Evolutionary conservation across 2,113 vertebrate genomes (phyloP), one percentile per base, ranked within the genome.

Genomic region (Salvator merianae): DNA sequence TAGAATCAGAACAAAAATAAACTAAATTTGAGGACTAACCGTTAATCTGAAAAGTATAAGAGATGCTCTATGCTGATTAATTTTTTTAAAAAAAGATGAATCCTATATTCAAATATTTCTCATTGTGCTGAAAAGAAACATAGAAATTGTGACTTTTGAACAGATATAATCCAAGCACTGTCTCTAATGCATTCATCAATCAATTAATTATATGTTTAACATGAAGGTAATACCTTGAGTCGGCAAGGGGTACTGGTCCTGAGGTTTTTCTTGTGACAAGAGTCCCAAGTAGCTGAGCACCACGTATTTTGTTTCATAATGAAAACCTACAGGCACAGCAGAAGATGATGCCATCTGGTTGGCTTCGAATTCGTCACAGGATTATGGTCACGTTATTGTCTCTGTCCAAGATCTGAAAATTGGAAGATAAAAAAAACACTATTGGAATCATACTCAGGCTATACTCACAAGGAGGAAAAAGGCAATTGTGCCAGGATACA

Each of bases 281-380:
- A 97, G 94, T 87, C 97, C 96, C 95, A 99, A 93, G 94, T 98
- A 99, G 95, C 95, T 97, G 93, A 99, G 98, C 90, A 99, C 96
- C 43, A 98, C 95, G 22, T 97, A 98, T 88, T 97, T 97, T 88
- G 98, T 99, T 95, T 99, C 98, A 90, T 97, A 99, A 93, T 97
- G 97, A 91, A 99, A 99, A 92, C 97, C 97, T 92, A 95, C 96
- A 96, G 98, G 97, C 97, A 98, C 94, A 34, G 95, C 87, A 93
- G 94, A 43, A 72, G 94, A 93, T 83, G 96, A 94, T 93, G 96
- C 96, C 96, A 97, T 97, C 24, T 78, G 92, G 75, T 36, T 91
- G 86, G 76, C 90, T 76, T 78, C 84, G 47, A 81, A 30, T 10
- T 59, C 1, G 36, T 88, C 85, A 47, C 2, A 84, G 16, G 84